phyloP scores from a whole-genome alignment of 2,113 vertebrate species.

The Coreoperca whiteheadi region DNA sequence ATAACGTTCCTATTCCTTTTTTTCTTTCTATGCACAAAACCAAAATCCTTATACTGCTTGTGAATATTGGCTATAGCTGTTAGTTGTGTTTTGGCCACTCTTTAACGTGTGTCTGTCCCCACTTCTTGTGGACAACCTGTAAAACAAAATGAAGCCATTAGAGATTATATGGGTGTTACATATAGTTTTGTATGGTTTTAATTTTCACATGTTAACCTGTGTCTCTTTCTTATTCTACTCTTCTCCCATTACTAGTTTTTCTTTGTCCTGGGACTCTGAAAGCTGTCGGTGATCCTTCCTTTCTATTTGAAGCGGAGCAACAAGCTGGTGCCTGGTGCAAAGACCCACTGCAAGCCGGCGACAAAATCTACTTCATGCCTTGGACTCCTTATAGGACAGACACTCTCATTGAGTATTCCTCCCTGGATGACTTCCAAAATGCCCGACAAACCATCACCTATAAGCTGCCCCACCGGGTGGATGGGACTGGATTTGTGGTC shows the following conservation, averaged over 20 bases:
- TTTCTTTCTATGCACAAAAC: conserved; percentile 81
- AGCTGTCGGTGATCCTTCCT: conserved; percentile 96
- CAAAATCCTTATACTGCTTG: conserved; percentile 77
- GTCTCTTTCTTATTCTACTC: conserved; percentile 87
- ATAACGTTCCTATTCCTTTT: conserved; percentile 79
- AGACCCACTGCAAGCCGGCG: conserved; percentile 97
- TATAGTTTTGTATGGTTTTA: conserved; percentile 18
- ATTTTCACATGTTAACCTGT: conserved; percentile 68
- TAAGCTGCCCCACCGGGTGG: conserved; percentile 97
- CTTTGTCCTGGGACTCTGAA: conserved; percentile 99
- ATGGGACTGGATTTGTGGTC: conserved; percentile 98
- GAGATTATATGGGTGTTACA: conserved; percentile 44
- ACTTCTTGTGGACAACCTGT: conserved; percentile 79
- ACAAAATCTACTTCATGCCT: conserved; percentile 99
- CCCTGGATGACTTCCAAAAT: conserved; percentile 95
- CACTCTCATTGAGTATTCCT: conserved; percentile 97
- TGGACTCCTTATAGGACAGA: conserved; percentile 99
- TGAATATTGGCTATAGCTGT: conserved; percentile 79
- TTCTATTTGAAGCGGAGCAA: conserved; percentile 98
- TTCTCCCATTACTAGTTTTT: conserved; percentile 96
- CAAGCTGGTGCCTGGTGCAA: conserved; percentile 99
- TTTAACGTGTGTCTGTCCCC: conserved; percentile 76
- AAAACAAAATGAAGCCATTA: conserved; percentile 76
- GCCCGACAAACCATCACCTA: conserved; percentile 96
- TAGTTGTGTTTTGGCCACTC: conserved; percentile 79